Percentiles rank a stretch among this genome's conserved stretches.
phyloP scores from a whole-genome alignment of 2,888 invertebrate species.

The Andrena praecox region DNA sequence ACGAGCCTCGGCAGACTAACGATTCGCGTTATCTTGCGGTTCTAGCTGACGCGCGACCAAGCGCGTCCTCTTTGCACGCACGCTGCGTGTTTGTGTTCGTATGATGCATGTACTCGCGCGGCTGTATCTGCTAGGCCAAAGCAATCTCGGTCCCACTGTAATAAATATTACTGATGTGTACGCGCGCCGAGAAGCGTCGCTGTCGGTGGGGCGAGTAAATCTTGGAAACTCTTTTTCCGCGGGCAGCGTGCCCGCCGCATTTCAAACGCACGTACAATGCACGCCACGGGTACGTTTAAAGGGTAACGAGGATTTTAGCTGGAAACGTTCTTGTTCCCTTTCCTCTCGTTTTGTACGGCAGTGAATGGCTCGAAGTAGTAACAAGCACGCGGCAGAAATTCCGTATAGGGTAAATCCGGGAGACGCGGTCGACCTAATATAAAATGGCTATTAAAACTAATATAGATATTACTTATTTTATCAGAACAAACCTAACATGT shows the following conservation, averaged over 20 bases:
- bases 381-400: background rate
- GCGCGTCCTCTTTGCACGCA: background rate
- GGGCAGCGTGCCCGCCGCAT: background rate
- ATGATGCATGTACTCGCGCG: conserved; percentile 20
- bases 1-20: background rate
- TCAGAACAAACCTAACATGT: too few species aligned
- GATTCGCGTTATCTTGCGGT: conserved; percentile 6
- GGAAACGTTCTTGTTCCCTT: background rate
- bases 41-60: conserved; percentile 9
- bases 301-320: background rate
- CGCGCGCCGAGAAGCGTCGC: background rate
- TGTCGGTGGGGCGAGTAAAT: conserved; percentile 25
- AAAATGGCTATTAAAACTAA: too few species aligned
- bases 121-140: background rate
- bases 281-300: too few species aligned
- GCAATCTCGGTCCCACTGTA: conserved; percentile 32
- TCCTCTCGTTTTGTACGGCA: background rate
- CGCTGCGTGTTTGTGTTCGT: background rate
- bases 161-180: conserved; percentile 30
- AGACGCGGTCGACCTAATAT: too few species aligned
- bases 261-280: background rate
- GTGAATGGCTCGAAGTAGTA: too few species aligned
- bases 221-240: conserved; percentile 38
- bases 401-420: too few species aligned
- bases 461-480: too few species aligned